Evolutionary conservation across 2,113 vertebrate genomes (phyloP).

Genomic region (Pomatostomus ruficeps): DNA sequence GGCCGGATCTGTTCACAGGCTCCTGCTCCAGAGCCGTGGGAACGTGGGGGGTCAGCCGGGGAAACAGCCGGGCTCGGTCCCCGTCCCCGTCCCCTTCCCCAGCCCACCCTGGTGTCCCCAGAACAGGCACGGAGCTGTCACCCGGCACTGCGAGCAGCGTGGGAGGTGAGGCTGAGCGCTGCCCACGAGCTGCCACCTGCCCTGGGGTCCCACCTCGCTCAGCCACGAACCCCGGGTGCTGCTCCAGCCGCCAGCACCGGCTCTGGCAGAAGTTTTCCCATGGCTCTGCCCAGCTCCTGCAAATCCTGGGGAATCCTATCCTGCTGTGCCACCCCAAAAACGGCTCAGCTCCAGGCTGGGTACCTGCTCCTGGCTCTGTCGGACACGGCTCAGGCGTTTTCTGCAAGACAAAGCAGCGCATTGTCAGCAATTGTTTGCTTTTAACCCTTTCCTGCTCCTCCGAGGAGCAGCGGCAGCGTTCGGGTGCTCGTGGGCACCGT

Average conservation of each 20-base stretch:
- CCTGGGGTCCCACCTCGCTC: background rate
- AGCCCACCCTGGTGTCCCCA: background rate
- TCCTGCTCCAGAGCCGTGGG: background rate
- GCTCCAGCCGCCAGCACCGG: background rate
- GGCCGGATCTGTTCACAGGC: background rate
- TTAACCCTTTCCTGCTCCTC: background rate
- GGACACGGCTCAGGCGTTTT: background rate
- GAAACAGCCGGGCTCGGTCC: accelerated
- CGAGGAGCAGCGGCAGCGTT: accelerated
- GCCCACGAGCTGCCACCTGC: accelerated
- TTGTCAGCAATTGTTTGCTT: background rate
- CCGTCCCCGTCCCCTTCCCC: too few relatives aligned
- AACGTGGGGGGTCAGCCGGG: background rate
- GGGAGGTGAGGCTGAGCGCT: background rate
- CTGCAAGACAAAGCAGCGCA: background rate
- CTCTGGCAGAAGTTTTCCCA: background rate
- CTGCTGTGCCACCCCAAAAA: background rate
- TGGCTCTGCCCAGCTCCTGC: background rate
- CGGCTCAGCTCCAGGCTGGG: background rate
- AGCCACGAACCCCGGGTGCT: accelerated
- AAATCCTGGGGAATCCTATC: accelerated
- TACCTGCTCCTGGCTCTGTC: background rate
- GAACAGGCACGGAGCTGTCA: accelerated
- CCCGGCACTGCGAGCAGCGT: accelerated
- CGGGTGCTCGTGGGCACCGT: background rate